These are phyloP conservation scores for Tachina fera DNA, from an alignment of 2,888 invertebrate species.

Conservation along the genomic window DNA sequence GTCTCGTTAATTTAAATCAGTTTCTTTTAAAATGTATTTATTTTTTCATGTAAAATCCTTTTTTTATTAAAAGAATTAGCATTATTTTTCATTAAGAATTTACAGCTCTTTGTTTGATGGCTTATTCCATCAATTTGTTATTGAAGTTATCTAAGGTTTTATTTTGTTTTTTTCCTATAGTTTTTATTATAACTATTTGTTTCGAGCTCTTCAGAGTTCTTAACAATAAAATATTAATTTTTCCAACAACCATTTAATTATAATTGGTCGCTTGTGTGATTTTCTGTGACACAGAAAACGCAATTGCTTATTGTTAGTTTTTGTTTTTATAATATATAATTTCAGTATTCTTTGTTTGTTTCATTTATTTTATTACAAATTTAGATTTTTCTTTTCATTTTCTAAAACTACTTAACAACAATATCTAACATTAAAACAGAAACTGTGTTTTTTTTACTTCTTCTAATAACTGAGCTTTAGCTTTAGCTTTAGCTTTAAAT, in stretches of 20 bases:
- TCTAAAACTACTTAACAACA: slow-evolving; percentile 38
- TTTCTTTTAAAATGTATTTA: too few species aligned
- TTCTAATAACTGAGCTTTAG: slow-evolving; percentile 56
- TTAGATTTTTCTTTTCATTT: slow-evolving; percentile 53
- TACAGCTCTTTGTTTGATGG: neutral
- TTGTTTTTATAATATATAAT: slow-evolving; percentile 49
- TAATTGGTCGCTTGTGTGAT: slow-evolving; percentile 81
- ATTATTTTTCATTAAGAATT: neutral
- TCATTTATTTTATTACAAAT: slow-evolving; percentile 4
- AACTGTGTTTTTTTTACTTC: neutral
- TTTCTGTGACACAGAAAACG: slow-evolving; percentile 82
- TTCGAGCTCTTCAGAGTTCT: slow-evolving; percentile 22
- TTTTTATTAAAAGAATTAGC: too few species aligned
- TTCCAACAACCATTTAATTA: slow-evolving; percentile 74
- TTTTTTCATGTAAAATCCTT: too few species aligned
- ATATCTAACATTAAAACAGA: neutral
- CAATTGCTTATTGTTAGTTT: slow-evolving; percentile 80
- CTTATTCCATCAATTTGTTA: neutral
- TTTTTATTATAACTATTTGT: neutral
- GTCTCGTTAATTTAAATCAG: too few species aligned
- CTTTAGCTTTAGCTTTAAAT: slow-evolving; percentile 53
- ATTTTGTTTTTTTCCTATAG: neutral
- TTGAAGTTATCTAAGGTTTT: slow-evolving; percentile 27
- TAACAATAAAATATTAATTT: slow-evolving; percentile 59
- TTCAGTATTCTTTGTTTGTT: neutral